Conservation (phyloP, 2,113 vertebrate genomes). For the Eulemur rufifrons region DNA sequence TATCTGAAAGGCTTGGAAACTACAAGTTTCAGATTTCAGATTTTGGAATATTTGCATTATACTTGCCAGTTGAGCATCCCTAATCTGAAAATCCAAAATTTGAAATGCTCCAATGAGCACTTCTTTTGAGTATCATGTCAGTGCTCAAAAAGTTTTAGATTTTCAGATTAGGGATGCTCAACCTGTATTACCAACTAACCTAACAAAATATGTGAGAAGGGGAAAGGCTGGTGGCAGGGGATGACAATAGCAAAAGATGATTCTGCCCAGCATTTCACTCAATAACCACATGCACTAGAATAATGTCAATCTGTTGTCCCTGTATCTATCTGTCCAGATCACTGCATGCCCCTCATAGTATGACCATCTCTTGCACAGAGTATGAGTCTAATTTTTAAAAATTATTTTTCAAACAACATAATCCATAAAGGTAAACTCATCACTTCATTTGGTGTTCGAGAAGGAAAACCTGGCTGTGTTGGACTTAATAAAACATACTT, state of each 20-base stretch:
- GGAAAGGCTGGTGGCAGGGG: background rate
- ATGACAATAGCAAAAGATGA: constrained; percentile 16
- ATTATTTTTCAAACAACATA: constrained; percentile 39
- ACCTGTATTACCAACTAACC: background rate
- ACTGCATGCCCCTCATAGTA: background rate
- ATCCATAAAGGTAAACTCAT: background rate
- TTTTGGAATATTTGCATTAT: background rate
- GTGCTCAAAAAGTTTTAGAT: background rate
- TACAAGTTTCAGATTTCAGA: background rate
- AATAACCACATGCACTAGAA: background rate
- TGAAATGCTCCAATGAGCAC: background rate
- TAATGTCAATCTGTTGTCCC: background rate
- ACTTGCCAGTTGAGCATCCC: background rate
- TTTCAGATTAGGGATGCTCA: background rate
- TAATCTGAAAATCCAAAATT: background rate
- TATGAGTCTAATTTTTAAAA: background rate
- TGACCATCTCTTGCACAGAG: background rate
- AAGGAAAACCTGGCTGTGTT: background rate
- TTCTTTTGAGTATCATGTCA: background rate
- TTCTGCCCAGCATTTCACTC: background rate
- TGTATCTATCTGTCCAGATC: background rate
- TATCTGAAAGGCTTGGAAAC: background rate
- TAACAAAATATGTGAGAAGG: background rate
- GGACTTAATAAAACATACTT: background rate
- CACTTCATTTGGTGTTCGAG: background rate